Evolutionary conservation across 2,113 vertebrate genomes (phyloP).

Genomic region (Ivindomyrus marchei): DNA sequence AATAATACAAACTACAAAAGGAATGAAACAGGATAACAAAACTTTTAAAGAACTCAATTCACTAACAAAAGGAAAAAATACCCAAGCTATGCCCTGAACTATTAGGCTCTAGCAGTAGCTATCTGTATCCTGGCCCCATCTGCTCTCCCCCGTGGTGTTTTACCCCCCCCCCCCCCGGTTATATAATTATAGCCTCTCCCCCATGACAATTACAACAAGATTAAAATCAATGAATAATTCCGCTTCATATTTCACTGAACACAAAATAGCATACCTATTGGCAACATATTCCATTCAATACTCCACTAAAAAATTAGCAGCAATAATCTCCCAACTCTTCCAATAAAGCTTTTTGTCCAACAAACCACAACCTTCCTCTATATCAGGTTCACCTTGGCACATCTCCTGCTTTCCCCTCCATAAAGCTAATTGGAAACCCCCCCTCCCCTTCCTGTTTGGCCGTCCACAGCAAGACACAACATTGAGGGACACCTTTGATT

Average conservation of each 20-base stretch:
- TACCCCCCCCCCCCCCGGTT: background rate
- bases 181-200: background rate
- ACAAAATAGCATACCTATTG: background rate
- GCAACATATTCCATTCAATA: background rate
- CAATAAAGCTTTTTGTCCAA: background rate
- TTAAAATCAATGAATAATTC: background rate
- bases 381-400: background rate
- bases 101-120: background rate
- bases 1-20: background rate
- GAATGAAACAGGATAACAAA: background rate
- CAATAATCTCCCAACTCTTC: background rate
- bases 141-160: background rate
- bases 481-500: background rate
- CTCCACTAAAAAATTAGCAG: background rate
- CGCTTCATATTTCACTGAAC: background rate
- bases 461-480: background rate
- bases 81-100: background rate
- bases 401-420: background rate
- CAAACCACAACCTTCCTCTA: background rate
- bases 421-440: background rate
- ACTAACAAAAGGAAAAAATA: background rate
- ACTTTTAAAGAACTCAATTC: background rate
- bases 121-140: background rate
- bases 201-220: background rate
- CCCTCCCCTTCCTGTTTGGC: background rate